Conservation (phyloP, 2,797 vertebrate species). For the Cheirogaleus major region DNA sequence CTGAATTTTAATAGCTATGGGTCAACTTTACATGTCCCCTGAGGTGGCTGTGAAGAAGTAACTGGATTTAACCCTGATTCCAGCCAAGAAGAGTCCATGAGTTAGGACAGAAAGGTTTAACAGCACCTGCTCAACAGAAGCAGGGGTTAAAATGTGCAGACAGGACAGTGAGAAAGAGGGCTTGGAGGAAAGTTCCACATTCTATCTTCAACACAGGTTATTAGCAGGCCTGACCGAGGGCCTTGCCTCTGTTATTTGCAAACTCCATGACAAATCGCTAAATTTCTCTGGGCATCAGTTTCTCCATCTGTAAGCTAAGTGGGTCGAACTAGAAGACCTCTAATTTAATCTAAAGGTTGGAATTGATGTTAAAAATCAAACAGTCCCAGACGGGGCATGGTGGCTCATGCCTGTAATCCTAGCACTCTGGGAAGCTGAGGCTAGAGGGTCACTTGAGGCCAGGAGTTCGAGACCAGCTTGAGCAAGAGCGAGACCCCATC, state of each 20-base stretch:
- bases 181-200: neutral
- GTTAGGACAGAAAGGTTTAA: neutral
- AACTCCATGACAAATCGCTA: neutral
- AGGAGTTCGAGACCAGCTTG: neutral
- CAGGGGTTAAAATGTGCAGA: neutral
- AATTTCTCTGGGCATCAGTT: neutral
- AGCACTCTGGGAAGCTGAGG: neutral
- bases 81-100: neutral
- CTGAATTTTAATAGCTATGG: neutral
- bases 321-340: neutral
- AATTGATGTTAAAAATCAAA: neutral
- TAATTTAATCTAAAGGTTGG: neutral
- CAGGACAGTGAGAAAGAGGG: neutral
- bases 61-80: neutral
- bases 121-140: neutral
- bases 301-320: neutral
- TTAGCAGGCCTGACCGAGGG: neutral
- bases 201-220: neutral
- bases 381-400: accelerated
- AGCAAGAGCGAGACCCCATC: neutral
- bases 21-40: neutral
- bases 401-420: neutral
- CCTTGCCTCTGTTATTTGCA: neutral
- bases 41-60: neutral
- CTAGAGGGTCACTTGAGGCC: neutral